Evolutionary conservation across 2,113 vertebrate genomes (phyloP), one percentile per base, ranked within the genome.

Genomic region (Ailuropoda melanoleuca): DNA sequence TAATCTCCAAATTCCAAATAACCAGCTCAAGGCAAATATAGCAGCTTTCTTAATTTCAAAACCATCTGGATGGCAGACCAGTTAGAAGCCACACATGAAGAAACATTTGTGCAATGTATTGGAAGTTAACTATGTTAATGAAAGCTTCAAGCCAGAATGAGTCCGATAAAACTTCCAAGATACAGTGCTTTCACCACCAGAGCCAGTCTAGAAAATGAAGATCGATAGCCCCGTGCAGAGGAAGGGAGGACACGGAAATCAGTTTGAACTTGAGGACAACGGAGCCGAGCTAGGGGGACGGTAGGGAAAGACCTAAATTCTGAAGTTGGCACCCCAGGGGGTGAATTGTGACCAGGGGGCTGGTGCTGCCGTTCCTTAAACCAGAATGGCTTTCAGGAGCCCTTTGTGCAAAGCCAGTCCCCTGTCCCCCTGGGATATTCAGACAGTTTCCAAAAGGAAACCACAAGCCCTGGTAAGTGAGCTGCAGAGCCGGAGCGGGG

Each of bases 121-220:
- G 98, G 95, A 98, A 94, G 93, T 96, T 80, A 94, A 97, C 97
- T 92, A 60, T 80, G 95, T 97, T 94, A 95, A 98, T 88, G 97
- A 97, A 97, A 98, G 93, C 81, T 93, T 62, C 95, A 97, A 98
- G 97, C 98, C 97, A 96, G 90, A 97, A 96, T 48, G 97, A 94
- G 66, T 80, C 96, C 89, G 87, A 80, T 94, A 97, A 95, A 68
- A 48, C 77, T 98, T 98, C 94, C 94, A 96, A 94, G 96, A 97
- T 93, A 48, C 34, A 91, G 43, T 8, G 93, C 97, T 98, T 77
- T 97, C 92, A 60, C 97, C 81, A 43, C 96, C 95, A 70, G 48
- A 92, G 85, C 60, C 97, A 56, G 88, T 34, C 93, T 87, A 58
- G 75, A 94, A 96, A 97, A 91, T 88, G 96, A 93, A 96, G 96